Evolutionary conservation across 2,888 invertebrate species (phyloP).

Genomic region (Chirona hameri): DNA sequence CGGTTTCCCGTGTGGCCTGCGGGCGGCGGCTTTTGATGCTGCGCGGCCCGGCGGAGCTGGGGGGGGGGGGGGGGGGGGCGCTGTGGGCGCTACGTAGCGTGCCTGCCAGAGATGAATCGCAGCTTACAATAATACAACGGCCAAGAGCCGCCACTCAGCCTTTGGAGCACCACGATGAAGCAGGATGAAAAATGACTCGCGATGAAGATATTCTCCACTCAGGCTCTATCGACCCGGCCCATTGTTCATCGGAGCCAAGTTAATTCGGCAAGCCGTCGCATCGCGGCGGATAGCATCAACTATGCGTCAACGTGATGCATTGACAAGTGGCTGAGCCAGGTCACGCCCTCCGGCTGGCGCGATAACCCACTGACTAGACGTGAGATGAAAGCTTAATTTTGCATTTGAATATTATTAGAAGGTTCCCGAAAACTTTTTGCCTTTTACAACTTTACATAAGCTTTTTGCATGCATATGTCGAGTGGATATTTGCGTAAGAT

Average conservation of each 20-base stretch:
- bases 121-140: constrained; percentile 5
- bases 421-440: too few species aligned
- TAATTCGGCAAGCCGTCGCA: background rate
- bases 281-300: background rate
- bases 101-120: background rate
- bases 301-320: background rate
- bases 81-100: background rate
- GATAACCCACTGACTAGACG: too few species aligned
- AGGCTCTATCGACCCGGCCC: background rate
- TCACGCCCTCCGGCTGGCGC: too few species aligned
- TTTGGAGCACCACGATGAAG: background rate
- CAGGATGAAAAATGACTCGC: background rate
- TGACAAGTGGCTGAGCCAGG: background rate
- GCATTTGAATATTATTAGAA: too few species aligned
- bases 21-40: background rate
- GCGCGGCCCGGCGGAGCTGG: too few species aligned
- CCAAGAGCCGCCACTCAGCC: background rate
- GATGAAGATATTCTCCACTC: constrained; percentile 3
- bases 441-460: too few species aligned
- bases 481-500: too few species aligned
- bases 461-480: too few species aligned
- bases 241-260: background rate
- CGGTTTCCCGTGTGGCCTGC: background rate
- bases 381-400: too few species aligned
- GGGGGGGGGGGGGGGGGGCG: background rate